Evolutionary conservation across 2,113 vertebrate species (phyloP).

Genomic region (Irena cyanogastra): DNA sequence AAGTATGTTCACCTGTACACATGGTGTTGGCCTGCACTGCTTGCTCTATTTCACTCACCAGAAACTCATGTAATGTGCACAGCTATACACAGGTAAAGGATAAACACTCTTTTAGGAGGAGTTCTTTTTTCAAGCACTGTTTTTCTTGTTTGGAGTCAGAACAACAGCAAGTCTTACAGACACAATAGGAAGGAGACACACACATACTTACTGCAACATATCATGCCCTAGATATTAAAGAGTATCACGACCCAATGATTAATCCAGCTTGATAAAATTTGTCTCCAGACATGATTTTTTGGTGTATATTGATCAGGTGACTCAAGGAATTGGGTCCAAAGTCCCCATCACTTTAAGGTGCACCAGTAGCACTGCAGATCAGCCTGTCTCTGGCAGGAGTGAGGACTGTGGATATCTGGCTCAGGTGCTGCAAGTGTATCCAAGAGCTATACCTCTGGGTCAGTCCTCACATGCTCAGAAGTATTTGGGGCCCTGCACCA

Average conservation of each 20-base stretch:
- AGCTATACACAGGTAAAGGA: background rate
- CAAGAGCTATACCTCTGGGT: background rate
- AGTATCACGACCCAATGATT: background rate
- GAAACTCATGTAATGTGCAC: background rate
- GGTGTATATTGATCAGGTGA: background rate
- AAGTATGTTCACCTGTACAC: background rate
- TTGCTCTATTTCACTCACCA: background rate
- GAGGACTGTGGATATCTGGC: too few species aligned
- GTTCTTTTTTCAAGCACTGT: background rate
- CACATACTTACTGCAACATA: background rate
- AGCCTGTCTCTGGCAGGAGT: background rate
- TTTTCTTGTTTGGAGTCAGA: background rate
- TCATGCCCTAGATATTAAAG: fast-evolving
- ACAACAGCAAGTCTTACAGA: background rate
- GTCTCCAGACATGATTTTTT: background rate
- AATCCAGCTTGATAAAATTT: background rate
- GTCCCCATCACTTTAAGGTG: background rate
- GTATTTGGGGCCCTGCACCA: background rate
- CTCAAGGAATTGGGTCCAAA: background rate
- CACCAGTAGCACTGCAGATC: background rate
- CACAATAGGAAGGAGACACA: background rate
- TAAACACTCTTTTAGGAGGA: background rate
- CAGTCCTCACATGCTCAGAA: background rate
- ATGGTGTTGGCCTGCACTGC: background rate
- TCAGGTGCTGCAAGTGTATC: background rate